phyloP scores from a whole-genome alignment of 2,888 invertebrate species.

The Sinopyrophorus schimmeli region DNA sequence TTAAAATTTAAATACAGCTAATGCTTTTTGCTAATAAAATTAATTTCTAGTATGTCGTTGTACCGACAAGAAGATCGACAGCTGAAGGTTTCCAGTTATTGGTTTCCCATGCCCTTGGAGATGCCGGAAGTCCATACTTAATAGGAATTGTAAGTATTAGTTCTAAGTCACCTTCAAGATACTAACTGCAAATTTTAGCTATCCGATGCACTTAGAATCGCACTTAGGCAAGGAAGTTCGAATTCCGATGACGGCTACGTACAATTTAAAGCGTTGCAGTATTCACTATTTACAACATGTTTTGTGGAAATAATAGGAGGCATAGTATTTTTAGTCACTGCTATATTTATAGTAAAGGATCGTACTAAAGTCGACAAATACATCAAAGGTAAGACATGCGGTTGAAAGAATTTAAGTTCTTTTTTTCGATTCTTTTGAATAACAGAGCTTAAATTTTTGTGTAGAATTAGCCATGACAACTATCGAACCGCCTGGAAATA shows the following conservation, averaged over 20 bases:
- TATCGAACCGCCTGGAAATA: conserved; percentile 2
- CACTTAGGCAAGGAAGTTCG: conserved; percentile 39
- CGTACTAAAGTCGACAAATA: conserved; percentile 71
- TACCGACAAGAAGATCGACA: conserved; percentile 92
- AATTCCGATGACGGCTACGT: conserved; percentile 43
- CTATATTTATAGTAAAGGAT: conserved; percentile 80
- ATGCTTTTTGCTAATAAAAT: no score
- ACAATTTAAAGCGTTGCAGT: conserved; percentile 78
- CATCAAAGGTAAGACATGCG: conserved; percentile 65
- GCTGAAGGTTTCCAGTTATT: conserved; percentile 98
- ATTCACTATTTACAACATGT: conserved; percentile 89
- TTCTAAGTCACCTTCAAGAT: background rate
- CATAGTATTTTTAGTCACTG: conserved; percentile 88
- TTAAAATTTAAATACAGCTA: no score
- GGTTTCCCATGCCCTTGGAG: conserved; percentile 94
- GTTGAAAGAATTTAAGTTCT: background rate
- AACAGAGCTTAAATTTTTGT: no score
- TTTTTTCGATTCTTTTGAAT: conserved; percentile 5
- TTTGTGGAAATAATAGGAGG: conserved; percentile 92
- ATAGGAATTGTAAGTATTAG: conserved; percentile 83
- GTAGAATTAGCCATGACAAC: conserved; percentile 21
- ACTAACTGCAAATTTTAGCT: conserved; percentile 57
- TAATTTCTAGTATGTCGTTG: conserved; percentile 87
- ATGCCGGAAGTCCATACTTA: conserved; percentile 97
- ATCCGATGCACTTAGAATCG: conserved; percentile 64